Conservation (phyloP, 2,113 vertebrate species). For the Pipra filicauda region DNA sequence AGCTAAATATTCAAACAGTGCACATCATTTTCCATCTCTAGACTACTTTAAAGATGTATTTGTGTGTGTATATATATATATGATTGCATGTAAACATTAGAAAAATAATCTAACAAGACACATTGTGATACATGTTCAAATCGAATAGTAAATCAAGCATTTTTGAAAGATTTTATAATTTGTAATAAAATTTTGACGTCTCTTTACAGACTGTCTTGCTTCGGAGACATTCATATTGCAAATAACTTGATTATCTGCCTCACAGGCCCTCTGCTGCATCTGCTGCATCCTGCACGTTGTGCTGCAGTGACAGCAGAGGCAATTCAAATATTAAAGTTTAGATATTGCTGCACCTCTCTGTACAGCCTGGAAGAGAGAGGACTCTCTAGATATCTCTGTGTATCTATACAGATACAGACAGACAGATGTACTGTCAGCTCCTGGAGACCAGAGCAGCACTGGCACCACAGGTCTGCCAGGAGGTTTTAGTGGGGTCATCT, state of each 20-base stretch:
- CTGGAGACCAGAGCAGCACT: neutral
- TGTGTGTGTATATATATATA: neutral
- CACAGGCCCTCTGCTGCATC: neutral
- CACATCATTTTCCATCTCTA: neutral
- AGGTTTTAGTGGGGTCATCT: neutral
- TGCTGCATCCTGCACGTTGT: neutral
- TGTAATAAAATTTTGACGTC: neutral
- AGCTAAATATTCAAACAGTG: neutral
- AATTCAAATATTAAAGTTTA: rapidly evolving
- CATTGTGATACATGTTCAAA: neutral
- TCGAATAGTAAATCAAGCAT: neutral
- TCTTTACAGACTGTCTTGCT: neutral
- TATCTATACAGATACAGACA: rapidly evolving
- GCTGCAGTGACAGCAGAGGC: neutral
- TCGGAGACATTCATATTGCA: neutral
- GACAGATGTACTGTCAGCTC: rapidly evolving
- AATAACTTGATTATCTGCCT: neutral
- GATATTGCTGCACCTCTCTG: neutral
- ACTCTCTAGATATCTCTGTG: rapidly evolving
- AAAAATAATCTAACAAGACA: neutral
- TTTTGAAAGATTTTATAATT: neutral
- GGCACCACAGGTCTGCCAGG: neutral
- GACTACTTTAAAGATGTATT: neutral
- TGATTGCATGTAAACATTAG: neutral
- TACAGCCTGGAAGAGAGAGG: neutral